Evolutionary conservation across 64 coral and sea anemone genomes (phyloP).

Genomic region (Montipora cactus): DNA sequence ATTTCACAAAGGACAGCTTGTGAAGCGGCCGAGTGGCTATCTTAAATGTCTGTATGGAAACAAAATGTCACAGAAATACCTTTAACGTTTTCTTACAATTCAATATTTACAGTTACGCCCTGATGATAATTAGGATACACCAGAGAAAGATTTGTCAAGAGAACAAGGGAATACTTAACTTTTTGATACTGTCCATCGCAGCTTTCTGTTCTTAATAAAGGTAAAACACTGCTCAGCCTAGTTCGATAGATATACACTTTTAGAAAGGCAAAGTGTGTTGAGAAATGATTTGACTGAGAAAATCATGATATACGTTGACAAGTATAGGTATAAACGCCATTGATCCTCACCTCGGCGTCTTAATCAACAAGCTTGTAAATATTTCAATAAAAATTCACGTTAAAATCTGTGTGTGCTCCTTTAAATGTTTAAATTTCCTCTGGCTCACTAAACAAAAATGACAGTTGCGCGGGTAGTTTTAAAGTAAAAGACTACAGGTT

Average conservation of each 20-base stretch:
- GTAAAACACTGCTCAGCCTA: too few relatives aligned
- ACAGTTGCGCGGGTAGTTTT: not conserved
- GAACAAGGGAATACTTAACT: too few relatives aligned
- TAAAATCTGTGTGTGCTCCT: not conserved
- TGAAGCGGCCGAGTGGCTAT: not conserved
- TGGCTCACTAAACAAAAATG: not conserved
- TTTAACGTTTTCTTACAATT: not conserved
- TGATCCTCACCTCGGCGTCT: not conserved
- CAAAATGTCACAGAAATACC: not conserved
- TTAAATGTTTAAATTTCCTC: not conserved
- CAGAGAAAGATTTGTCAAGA: too few relatives aligned
- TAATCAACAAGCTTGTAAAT: not conserved
- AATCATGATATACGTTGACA: not conserved
- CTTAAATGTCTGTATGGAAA: not conserved
- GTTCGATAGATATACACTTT: too few relatives aligned
- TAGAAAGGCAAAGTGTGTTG: too few relatives aligned
- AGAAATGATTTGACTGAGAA: too few relatives aligned
- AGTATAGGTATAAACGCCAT: not conserved
- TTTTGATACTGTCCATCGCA: too few relatives aligned
- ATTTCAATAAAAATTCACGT: not conserved
- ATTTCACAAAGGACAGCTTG: not conserved
- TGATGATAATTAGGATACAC: not conserved
- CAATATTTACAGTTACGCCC: not conserved
- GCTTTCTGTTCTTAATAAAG: too few relatives aligned
- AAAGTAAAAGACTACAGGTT: not conserved